Evolutionary conservation across 1,140 invertebrate species (phyloP), one percentile per base, ranked within the genome.

Genomic region (Paraescarpia echinospica): DNA sequence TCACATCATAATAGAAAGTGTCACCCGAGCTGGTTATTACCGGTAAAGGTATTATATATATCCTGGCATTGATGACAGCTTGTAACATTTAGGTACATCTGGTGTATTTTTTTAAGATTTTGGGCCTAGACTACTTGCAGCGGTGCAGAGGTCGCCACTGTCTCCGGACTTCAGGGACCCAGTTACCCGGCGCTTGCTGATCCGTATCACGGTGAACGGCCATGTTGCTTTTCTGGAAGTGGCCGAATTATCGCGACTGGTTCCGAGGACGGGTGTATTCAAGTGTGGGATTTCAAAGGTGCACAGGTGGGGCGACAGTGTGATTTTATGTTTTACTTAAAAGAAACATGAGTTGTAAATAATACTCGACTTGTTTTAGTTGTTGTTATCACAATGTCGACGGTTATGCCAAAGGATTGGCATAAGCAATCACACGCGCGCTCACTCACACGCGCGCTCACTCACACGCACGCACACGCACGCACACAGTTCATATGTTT

Each of bases 141-240:
- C 41, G 92, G 92, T 1, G 89, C 92, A 0, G 92, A 92, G 89
- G 35, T 91, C 8, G 35, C 91, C 14, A 90, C 35, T n/a, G 89
- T 92, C 31, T 48, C 92, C 91, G 89, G 48, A 34, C 92, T 92
- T 1, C 89, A 89, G 18, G 92, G 89, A 48, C 89, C 89, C 31
- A 92, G 22, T 51, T 59, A 91, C 48, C 89, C 92, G 33, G 88
- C 48, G 77, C 41, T 91, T 6, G 91, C 91, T 12, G 91, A 91
- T n/a, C 91, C 91, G 34, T 91, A 91, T 48, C 91, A 91, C 91
- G 91, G 92, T 14, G 92, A 92, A 33, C 92, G 92, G 59, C 51
- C 88, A 18, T 88, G 48, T 41, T 59, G 48, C 41, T 92, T 77
- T 34, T 77, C 92, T 22, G 34, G 59, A 89, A 88, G 88, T 51